Evolutionary conservation across 2,888 invertebrate species (phyloP).

Genomic region (Xylophagus ater): DNA sequence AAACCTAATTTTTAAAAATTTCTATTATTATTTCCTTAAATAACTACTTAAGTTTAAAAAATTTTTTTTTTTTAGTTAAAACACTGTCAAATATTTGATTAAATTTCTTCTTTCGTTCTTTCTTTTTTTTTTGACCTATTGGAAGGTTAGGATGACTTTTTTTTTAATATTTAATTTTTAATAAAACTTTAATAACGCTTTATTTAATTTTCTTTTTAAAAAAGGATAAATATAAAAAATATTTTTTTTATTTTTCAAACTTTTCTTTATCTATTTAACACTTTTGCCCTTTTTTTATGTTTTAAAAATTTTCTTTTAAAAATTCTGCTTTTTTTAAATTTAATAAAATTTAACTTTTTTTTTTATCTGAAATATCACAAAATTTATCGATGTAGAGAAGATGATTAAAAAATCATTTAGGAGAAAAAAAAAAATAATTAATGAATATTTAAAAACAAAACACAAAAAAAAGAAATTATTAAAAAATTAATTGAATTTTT

Average conservation of each 20-base stretch:
- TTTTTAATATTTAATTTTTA: not conserved
- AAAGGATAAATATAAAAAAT: slow-evolving; percentile 2
- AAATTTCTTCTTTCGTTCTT: slow-evolving; percentile 6
- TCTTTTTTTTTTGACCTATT: slow-evolving; percentile 4
- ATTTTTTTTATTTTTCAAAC: not conserved
- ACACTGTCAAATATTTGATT: slow-evolving; percentile 12
- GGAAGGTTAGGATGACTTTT: slow-evolving; percentile 10
- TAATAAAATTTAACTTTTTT: slow-evolving; percentile 1
- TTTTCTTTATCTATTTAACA: slow-evolving; percentile 3
- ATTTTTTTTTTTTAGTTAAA: slow-evolving; percentile 4
- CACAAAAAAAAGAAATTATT: no score
- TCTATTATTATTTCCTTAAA: slow-evolving; percentile 2
- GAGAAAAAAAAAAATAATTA: no score
- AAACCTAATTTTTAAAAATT: slow-evolving; percentile 3
- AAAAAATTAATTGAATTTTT: not conserved
- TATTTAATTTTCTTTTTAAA: no score
- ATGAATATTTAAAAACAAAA: no score
- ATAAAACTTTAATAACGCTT: slow-evolving; percentile 1
- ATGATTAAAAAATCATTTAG: no score
- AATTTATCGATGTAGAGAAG: slow-evolving; percentile 20
- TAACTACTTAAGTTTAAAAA: slow-evolving; percentile 8
- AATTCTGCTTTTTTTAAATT: slow-evolving; percentile 8
- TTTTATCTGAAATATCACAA: slow-evolving; percentile 18
- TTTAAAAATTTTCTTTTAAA: slow-evolving; percentile 13
- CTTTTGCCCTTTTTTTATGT: slow-evolving; percentile 8